phyloP scores from a whole-genome alignment of 2,113 vertebrate species.

The Lasiurus borealis region DNA sequence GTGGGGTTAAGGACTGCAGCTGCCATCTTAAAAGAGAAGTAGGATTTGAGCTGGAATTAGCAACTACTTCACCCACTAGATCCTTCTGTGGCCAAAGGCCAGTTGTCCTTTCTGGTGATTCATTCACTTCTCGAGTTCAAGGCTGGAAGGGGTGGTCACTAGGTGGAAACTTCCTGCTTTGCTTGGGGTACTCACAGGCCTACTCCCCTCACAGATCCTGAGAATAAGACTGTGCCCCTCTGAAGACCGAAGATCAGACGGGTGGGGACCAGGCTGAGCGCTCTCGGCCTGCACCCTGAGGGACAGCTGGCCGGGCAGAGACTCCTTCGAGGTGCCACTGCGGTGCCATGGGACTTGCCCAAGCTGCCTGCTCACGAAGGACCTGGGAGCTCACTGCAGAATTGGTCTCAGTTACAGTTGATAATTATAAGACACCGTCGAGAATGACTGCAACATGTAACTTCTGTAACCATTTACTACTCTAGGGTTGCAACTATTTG shows the following conservation, averaged over 20 bases:
- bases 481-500: slow-evolving; percentile 8
- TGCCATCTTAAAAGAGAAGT: neutral
- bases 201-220: neutral
- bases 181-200: neutral
- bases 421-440: slow-evolving; percentile 46
- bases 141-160: neutral
- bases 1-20: neutral
- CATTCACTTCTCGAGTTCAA: neutral
- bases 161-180: neutral
- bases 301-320: neutral
- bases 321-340: neutral
- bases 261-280: neutral
- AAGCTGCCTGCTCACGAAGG: neutral
- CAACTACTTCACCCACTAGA: neutral
- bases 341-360: no score
- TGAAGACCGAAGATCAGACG: neutral
- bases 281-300: neutral
- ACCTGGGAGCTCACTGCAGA: neutral
- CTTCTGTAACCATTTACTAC: slow-evolving; percentile 52
- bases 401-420: neutral
- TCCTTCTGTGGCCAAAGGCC: neutral
- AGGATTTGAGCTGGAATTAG: slow-evolving; percentile 29
- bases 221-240: neutral
- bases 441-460: slow-evolving; percentile 50
- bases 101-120: neutral